Conservation (phyloP, 2,797 vertebrate species). For the Apogon hyalosoma region DNA sequence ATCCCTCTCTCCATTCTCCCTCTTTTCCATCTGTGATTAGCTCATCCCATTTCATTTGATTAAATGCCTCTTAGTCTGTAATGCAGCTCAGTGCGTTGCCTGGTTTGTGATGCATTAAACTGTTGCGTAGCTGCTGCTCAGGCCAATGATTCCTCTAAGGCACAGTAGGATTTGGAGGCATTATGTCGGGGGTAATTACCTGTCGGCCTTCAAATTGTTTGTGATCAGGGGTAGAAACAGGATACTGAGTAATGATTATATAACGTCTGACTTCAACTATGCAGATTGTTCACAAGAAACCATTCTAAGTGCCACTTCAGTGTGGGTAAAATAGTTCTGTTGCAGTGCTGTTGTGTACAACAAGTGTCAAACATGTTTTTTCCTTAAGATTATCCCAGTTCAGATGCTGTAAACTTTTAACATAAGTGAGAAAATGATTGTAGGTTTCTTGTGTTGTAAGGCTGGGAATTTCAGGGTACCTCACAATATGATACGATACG, state of each 20-base stretch:
- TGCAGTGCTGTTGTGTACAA: background rate
- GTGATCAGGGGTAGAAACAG: background rate
- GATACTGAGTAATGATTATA: conserved; percentile 1
- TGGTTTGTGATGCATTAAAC: conserved; percentile 28
- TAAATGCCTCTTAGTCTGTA: conserved; percentile 33
- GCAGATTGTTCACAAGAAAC: background rate
- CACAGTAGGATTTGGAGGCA: conserved; percentile 43
- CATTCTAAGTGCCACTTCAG: background rate
- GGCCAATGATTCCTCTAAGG: conserved; percentile 18
- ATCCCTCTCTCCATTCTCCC: background rate
- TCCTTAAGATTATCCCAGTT: background rate
- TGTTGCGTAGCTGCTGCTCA: conserved; percentile 19
- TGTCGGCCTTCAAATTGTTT: conserved; percentile 36
- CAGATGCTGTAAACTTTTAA: background rate
- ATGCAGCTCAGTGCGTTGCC: conserved; percentile 3
- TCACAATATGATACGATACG: too few relatives aligned
- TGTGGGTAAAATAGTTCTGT: background rate
- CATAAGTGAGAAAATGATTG: background rate
- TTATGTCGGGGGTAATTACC: conserved; percentile 50
- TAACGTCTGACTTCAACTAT: conserved; percentile 22
- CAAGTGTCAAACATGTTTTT: background rate
- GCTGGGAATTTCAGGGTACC: too few relatives aligned
- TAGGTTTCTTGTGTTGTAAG: too few relatives aligned
- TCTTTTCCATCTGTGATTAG: conserved; percentile 31
- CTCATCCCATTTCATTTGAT: conserved; percentile 42